Conservation (phyloP, 2,113 vertebrate species). For the Garra rufa region DNA sequence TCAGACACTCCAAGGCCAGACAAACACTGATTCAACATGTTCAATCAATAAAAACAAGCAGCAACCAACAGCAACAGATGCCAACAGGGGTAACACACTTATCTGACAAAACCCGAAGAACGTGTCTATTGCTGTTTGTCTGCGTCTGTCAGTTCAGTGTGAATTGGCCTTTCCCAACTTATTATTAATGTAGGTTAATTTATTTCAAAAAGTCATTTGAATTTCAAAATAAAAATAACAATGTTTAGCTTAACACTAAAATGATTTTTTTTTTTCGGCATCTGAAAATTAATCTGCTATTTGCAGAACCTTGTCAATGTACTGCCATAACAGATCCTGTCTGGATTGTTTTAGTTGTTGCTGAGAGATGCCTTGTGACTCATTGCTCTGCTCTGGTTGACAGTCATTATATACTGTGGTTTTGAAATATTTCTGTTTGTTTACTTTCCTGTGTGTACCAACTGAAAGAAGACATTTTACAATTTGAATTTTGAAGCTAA, state of each 20-base stretch:
- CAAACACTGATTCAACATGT: too few species aligned
- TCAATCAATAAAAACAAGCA: too few species aligned
- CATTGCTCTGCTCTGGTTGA: neutral
- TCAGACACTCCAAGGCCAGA: too few species aligned
- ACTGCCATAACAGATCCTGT: neutral
- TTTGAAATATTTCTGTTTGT: slow-evolving; percentile 5
- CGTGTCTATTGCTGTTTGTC: too few species aligned
- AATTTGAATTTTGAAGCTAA: neutral
- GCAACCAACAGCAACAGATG: too few species aligned
- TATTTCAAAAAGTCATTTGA: neutral
- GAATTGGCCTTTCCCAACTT: neutral
- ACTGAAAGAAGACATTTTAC: neutral
- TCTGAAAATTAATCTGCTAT: neutral
- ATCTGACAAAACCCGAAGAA: too few species aligned
- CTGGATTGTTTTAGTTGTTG: neutral
- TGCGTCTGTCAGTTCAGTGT: too few species aligned
- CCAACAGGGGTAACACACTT: too few species aligned
- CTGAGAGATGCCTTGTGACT: neutral
- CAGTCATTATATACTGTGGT: neutral
- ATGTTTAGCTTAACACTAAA: neutral
- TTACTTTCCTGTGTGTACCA: neutral
- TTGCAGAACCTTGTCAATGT: neutral
- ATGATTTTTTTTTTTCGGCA: neutral
- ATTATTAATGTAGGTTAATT: neutral
- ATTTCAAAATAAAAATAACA: neutral